Evolutionary conservation across 2,797 vertebrate genomes (phyloP), one percentile per base, ranked within the genome.

Genomic region (Melanotaenia maccullochi): DNA sequence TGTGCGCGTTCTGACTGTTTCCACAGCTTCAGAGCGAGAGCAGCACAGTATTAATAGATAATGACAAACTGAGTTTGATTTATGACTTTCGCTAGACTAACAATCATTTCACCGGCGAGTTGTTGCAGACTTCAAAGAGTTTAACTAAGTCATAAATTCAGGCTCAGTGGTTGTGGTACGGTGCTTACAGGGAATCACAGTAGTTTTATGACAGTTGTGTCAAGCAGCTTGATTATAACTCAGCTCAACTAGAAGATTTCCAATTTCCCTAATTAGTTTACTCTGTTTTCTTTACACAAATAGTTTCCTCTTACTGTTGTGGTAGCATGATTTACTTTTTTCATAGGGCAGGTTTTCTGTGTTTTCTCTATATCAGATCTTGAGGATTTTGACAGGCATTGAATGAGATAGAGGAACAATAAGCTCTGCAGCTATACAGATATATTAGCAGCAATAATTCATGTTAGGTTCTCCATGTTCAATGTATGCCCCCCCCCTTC

Each of bases 41-140:
- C 60, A 20, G 73, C 69, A 65, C 65, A 71, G 85, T 91, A 91
- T 93, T 90, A 92, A 91, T 90, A 91, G 91, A 91, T 92, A 91
- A 93, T 88, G 84, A 89, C 82, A 90, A 87, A 85, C 66, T 2
- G 66, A 81, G 80, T 89, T 91, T 93, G 93, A 95, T 94, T 93
- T 90, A 93, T 89, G 85, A 84, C 87, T 84, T 93, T 82, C 84
- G 84, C 83, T 76, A 85, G 74, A 88, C 89, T 90, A 92, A 93
- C 91, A 93, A 93, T 92, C 91, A 91, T 89, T 89, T 82, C 72
- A 75, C 82, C 85, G 79, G 78, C 75, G 83, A 82, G 89, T 82
- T 87, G 83, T 79, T 84, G 77, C 67, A 84, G 81, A 78, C 75
- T 86, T 89, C 76, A 75, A 72, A 90, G 78, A 88, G 86, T 86